A percentile compares a stretch with the other conserved stretches of the same genome.
phyloP scores from a whole-genome alignment of 2,888 invertebrate species.

The Eudasyphora cyanicolor region DNA sequence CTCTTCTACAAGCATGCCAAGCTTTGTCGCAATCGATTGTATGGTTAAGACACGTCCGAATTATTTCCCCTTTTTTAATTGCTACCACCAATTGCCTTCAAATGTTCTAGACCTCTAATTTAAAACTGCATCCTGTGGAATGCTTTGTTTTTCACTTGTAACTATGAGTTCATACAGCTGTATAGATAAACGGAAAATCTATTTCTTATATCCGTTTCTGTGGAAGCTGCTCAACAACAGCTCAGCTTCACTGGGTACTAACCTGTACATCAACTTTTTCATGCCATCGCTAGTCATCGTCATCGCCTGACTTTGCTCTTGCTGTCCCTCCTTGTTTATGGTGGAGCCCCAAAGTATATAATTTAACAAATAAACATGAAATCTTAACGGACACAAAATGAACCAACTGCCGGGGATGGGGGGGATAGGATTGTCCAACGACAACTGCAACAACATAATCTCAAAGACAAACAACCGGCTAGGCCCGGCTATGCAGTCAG shows the following conservation, averaged over 20 bases:
- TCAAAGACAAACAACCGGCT: conserved; percentile 21
- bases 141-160: neutral
- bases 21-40: too few species aligned
- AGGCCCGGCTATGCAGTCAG: neutral
- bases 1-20: too few species aligned
- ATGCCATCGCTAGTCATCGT: neutral
- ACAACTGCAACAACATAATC: conserved; percentile 17
- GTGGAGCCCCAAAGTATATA: conserved; percentile 16
- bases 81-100: too few species aligned
- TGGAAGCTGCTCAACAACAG: conserved; percentile 8
- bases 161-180: too few species aligned
- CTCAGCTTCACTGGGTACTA: conserved; percentile 33
- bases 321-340: conserved; percentile 7
- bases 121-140: too few species aligned
- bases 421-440: too few species aligned
- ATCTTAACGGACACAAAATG: conserved; percentile 48
- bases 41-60: too few species aligned
- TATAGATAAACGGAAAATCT: neutral
- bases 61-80: too few species aligned
- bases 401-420: too few species aligned
- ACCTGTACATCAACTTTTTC: conserved; percentile 61
- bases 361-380: conserved; percentile 18
- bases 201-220: conserved; percentile 57
- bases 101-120: too few species aligned
- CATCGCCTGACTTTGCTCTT: neutral